phyloP scores from a whole-genome alignment of 2,888 invertebrate genomes.

The Ochropleura plecta region DNA sequence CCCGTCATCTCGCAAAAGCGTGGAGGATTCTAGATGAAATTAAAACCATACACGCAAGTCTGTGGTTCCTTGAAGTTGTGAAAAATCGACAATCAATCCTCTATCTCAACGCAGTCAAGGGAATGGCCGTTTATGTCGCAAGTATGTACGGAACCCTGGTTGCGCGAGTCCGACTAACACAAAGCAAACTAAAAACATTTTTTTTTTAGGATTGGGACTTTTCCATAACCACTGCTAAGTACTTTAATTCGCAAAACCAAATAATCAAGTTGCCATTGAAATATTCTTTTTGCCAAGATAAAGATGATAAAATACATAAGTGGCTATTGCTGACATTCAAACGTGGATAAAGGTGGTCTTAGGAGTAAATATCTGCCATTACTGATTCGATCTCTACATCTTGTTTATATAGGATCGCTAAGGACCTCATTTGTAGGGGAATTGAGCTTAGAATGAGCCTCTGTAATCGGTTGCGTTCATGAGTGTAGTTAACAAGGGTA shows the following conservation, averaged over 20 bases:
- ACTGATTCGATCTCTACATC: conserved; percentile 33
- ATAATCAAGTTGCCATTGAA: neutral
- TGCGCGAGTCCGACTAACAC: no score
- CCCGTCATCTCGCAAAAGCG: no score
- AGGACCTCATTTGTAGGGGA: conserved; percentile 36
- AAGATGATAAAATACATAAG: conserved; percentile 19
- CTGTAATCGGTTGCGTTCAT: conserved; percentile 42
- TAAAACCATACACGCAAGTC: no score
- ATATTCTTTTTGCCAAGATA: neutral
- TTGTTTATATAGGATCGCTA: conserved; percentile 33
- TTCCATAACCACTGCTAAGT: neutral
- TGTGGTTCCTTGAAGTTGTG: no score
- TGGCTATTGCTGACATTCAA: conserved; percentile 28
- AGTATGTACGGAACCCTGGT: no score
- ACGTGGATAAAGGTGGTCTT: conserved; percentile 27
- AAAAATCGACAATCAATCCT: no score
- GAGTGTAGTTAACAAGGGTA: conserved; percentile 46
- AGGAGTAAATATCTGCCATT: conserved; percentile 38
- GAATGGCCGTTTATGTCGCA: no score
- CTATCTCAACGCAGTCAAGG: no score
- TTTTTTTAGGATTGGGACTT: neutral
- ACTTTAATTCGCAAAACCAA: neutral
- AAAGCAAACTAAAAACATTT: no score
- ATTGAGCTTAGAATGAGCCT: conserved; percentile 33
- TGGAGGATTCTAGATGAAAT: no score